These are phyloP conservation scores for Carcina quercana DNA, from an alignment of 2,888 invertebrate genomes.

Conservation along the genomic window DNA sequence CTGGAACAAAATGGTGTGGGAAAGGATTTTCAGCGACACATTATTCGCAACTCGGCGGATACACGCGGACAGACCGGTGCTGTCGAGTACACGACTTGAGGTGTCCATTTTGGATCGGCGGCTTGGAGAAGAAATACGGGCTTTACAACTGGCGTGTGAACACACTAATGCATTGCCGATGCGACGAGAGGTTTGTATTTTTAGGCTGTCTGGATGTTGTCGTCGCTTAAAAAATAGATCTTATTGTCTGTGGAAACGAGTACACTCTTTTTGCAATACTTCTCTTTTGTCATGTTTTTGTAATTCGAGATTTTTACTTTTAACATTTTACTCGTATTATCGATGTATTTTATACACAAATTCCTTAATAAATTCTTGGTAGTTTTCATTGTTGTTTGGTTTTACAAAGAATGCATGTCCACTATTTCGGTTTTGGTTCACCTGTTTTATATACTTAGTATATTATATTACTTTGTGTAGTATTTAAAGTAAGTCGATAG, in stretches of 20 bases:
- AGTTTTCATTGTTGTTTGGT: too few relatives aligned
- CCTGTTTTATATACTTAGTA: too few relatives aligned
- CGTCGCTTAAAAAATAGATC: constrained; percentile 19
- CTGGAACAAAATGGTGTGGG: constrained; percentile 96
- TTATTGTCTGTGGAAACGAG: constrained; percentile 7
- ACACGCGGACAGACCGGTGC: constrained; percentile 88
- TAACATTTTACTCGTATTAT: too few relatives aligned
- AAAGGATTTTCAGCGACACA: constrained; percentile 87
- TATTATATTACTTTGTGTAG: too few relatives aligned
- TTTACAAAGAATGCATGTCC: too few relatives aligned
- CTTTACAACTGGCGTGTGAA: constrained; percentile 92
- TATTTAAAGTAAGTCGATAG: too few relatives aligned
- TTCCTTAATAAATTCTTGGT: too few relatives aligned
- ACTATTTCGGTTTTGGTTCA: too few relatives aligned
- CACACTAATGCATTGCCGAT: constrained; percentile 93
- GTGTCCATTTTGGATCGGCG: constrained; percentile 89
- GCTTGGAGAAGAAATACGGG: constrained; percentile 88
- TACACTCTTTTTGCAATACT: too few relatives aligned
- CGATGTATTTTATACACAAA: too few relatives aligned
- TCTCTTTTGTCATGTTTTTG: too few relatives aligned
- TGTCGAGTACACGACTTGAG: constrained; percentile 90
- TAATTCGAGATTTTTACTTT: too few relatives aligned
- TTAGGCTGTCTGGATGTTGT: constrained; percentile 20
- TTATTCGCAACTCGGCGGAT: constrained; percentile 88
- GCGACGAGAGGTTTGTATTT: constrained; percentile 87